Conservation (phyloP, 2,888 invertebrate species). For the Metopia argyrocephala region DNA sequence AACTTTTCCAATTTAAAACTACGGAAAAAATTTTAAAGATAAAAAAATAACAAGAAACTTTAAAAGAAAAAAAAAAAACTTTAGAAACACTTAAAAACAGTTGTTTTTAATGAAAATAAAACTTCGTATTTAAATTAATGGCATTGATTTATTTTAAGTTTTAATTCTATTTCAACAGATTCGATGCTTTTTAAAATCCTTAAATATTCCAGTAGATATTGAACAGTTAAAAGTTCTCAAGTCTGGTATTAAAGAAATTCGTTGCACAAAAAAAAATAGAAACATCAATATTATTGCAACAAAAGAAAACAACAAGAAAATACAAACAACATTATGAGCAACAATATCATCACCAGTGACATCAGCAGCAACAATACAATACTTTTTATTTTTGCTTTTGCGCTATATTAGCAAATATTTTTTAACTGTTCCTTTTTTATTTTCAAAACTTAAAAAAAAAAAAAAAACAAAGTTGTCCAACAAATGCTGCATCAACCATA, state of each 20-base stretch:
- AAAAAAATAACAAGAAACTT: no score
- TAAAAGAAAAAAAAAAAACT: no score
- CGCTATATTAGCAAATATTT: background rate
- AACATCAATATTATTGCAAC: background rate
- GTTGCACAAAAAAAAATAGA: background rate
- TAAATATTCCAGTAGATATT: background rate
- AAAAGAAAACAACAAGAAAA: background rate
- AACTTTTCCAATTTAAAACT: no score
- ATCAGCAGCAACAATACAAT: background rate
- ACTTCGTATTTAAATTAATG: background rate
- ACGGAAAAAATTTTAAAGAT: no score
- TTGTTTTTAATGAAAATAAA: no score
- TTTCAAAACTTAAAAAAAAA: background rate
- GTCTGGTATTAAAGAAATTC: background rate
- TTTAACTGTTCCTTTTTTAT: background rate
- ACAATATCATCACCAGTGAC: background rate
- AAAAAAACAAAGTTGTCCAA: background rate
- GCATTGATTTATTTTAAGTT: background rate
- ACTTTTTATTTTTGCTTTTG: background rate
- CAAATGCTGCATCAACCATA: slow-evolving; percentile 45
- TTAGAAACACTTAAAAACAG: no score
- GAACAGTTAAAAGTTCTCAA: background rate
- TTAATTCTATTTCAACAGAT: no score
- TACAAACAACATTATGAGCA: background rate
- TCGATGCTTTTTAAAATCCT: background rate